Evolutionary conservation across 2,888 invertebrate species (phyloP).

Genomic region (Napeogenes inachia): DNA sequence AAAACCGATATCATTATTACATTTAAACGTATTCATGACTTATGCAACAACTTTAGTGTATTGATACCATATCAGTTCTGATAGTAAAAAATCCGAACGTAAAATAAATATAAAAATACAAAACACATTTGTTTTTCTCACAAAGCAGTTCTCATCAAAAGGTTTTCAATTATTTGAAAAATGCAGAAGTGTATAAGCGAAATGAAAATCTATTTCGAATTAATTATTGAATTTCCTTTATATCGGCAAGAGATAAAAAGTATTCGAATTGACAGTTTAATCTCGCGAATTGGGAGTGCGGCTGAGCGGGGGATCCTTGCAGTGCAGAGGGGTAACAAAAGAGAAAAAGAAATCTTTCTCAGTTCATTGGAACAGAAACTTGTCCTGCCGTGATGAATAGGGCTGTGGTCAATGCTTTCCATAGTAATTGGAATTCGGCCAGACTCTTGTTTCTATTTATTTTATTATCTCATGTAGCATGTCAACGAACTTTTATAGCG

Average conservation of each 20-base stretch:
- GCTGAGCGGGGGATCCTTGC: constrained; percentile 31
- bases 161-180: background rate
- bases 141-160: constrained; percentile 1
- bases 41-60: too few species aligned
- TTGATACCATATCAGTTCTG: background rate
- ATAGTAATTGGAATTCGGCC: constrained; percentile 34
- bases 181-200: constrained; percentile 3
- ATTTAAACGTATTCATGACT: too few species aligned
- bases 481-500: background rate
- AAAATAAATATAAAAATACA: background rate
- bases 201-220: constrained; percentile 6
- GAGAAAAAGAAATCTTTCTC: constrained; percentile 35
- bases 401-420: constrained; percentile 28
- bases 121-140: background rate
- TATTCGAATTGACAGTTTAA: constrained; percentile 69
- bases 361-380: constrained; percentile 35
- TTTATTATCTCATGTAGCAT: constrained; percentile 23
- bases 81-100: background rate
- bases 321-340: constrained; percentile 29
- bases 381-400: constrained; percentile 34
- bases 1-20: too few species aligned
- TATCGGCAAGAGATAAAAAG: constrained; percentile 47
- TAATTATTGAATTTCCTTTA: constrained; percentile 22
- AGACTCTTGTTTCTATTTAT: constrained; percentile 27
- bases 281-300: constrained; percentile 53